Conservation (phyloP, 2,113 vertebrate genomes). For the Cyprinodon brontotheroides region DNA sequence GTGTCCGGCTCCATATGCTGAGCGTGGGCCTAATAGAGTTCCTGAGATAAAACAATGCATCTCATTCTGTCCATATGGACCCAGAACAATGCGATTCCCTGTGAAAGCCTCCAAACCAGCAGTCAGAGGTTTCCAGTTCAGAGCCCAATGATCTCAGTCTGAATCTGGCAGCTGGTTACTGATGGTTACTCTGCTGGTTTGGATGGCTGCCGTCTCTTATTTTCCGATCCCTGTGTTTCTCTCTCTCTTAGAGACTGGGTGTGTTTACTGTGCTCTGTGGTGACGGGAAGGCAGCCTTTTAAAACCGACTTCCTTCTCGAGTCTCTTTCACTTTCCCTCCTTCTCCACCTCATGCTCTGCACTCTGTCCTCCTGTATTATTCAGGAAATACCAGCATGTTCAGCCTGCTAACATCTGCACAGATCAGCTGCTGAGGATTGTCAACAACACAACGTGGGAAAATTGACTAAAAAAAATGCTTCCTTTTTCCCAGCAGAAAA, state of each 20-base stretch:
- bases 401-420: conserved; percentile 29
- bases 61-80: conserved; percentile 53
- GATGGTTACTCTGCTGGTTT: background rate
- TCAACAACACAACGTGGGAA: conserved; percentile 29
- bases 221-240: conserved; percentile 25
- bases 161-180: conserved; percentile 17
- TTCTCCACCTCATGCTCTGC: conserved; percentile 21
- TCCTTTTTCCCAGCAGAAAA: background rate
- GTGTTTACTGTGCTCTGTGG: conserved; percentile 54
- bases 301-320: conserved; percentile 33
- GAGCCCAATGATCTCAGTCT: conserved; percentile 22
- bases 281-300: conserved; percentile 38
- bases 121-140: conserved; percentile 27
- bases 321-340: conserved; percentile 16
- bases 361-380: conserved; percentile 69
- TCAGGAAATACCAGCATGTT: conserved; percentile 58
- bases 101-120: conserved; percentile 33
- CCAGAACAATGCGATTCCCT: conserved; percentile 62
- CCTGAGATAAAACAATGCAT: conserved; percentile 52
- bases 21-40: background rate
- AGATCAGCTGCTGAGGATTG: conserved; percentile 30
- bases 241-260: conserved; percentile 9
- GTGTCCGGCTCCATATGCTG: conserved; percentile 42
- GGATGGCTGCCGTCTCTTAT: conserved; percentile 9
- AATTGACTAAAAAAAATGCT: background rate